Conservation (phyloP, 2,888 invertebrate species). For the Teleiodes luculella region DNA sequence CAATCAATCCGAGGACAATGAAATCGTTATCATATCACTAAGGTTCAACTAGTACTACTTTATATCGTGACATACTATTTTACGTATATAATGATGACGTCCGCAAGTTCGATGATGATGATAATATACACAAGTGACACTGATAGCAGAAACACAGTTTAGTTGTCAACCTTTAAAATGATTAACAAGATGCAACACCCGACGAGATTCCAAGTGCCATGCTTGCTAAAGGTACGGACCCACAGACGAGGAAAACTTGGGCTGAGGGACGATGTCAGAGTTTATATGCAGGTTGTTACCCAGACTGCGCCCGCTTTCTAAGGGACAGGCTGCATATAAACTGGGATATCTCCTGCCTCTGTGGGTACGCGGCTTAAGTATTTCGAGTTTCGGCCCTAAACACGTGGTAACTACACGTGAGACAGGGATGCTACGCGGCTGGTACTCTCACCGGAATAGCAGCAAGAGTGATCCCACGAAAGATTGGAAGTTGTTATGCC, state of each 20-base stretch:
- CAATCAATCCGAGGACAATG: conserved; percentile 32
- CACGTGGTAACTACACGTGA: conserved; percentile 30
- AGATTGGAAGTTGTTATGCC: conserved; percentile 97
- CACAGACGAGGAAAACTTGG: too few relatives aligned
- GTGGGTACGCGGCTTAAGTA: too few relatives aligned
- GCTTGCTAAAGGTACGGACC: conserved; percentile 34
- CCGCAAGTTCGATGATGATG: conserved; percentile 34
- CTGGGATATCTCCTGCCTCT: too few relatives aligned
- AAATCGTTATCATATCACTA: conserved; percentile 36
- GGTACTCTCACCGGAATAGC: conserved; percentile 90
- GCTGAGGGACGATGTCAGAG: too few relatives aligned
- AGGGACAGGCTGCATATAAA: too few relatives aligned
- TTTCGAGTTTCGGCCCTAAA: conserved; percentile 20
- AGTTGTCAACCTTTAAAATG: conserved; percentile 37
- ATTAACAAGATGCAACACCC: conserved; percentile 39
- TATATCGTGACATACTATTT: conserved; percentile 25
- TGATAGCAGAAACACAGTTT: conserved; percentile 44
- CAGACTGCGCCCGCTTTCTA: too few relatives aligned
- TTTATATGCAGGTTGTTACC: too few relatives aligned
- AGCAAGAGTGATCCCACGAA: conserved; percentile 95
- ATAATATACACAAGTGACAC: conserved; percentile 40
- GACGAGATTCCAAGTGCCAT: conserved; percentile 35
- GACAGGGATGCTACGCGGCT: conserved; percentile 39
- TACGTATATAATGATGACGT: conserved; percentile 21
- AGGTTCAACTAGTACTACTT: conserved; percentile 43